Evolutionary conservation across 2,113 vertebrate genomes (phyloP), one percentile per base, ranked within the genome.

Genomic region (Mirounga angustirostris): DNA sequence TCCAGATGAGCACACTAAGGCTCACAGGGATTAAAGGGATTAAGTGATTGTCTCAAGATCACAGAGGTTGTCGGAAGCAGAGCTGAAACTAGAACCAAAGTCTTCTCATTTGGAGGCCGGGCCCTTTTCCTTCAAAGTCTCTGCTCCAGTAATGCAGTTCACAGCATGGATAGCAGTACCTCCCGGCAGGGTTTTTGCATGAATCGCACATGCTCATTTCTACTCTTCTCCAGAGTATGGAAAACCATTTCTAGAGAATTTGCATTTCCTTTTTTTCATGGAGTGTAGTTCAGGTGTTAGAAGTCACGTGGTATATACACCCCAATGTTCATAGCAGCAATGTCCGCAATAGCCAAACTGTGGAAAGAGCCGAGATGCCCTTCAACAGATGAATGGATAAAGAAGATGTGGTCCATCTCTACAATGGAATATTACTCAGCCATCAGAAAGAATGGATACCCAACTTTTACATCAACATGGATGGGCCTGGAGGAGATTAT

Each of bases 21-120:
- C 28, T 84, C 10, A 63, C 67, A 30, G 21, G 71, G 58, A 94
- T 95, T 87, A 58, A 74, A 97, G 56, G 71, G 81, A 86, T 84
- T 69, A 84, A 89, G 54, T 82, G 69, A 92, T 69, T 91, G 91
- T 91, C 24, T 91, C 19, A 82, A 81, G 93, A 67, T 82, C 43
- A 65, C 16, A 85, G 91, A 59, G 28, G 69, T 46, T 84, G 22
- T 90, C 61, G 63, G 82, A 82, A 83, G 69, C 80, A 89, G 59
- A 54, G 94, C 40, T 84, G 81, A 89, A 80, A 63, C 30, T 43
- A 22, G 46, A 88, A 59, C 30, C n/a, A 91, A 43, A 36, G 65
- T 88, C 67, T 30, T 81, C 83, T 54, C 36, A 26, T 54, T 73
- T 4, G 5, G 63, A 88, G n/a, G 9, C 26, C 2, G 5, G 74